These are phyloP conservation scores for Caranx melampygus DNA, from an alignment of 2,113 vertebrate genomes.

Conservation along the genomic window DNA sequence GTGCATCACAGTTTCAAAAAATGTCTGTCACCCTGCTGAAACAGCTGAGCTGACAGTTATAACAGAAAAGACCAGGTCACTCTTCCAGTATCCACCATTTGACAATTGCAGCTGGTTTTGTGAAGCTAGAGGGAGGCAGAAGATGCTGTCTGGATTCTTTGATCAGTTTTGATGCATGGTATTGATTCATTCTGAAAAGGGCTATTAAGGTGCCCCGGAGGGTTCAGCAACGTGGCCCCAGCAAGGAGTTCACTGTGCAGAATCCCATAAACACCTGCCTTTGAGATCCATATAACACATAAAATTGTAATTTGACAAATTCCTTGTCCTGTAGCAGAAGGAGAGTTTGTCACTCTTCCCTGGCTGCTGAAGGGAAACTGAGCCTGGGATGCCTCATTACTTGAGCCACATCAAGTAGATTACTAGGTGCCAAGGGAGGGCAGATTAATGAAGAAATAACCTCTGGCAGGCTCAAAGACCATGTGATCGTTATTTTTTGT, in stretches of 20 bases:
- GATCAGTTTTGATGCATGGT: background rate
- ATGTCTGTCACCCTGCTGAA: slow-evolving; percentile 14
- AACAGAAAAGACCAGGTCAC: background rate
- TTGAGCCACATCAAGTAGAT: slow-evolving; percentile 3
- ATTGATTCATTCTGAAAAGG: background rate
- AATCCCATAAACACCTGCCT: background rate
- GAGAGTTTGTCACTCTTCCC: slow-evolving; percentile 13
- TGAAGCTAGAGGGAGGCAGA: background rate
- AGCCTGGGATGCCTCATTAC: slow-evolving; percentile 2
- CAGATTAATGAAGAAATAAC: slow-evolving; percentile 11
- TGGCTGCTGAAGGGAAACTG: slow-evolving; percentile 13
- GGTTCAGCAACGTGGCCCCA: background rate
- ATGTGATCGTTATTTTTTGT: background rate
- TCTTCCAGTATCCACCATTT: slow-evolving; percentile 7
- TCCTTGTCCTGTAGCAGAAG: background rate
- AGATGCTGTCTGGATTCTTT: background rate
- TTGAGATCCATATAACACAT: background rate
- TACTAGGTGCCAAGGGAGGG: background rate
- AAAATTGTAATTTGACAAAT: background rate
- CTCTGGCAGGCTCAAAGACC: background rate
- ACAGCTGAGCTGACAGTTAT: background rate
- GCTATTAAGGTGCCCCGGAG: background rate
- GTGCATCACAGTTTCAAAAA: background rate
- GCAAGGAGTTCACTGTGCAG: background rate
- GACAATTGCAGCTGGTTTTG: slow-evolving; percentile 23